Base-by-base conservation (phyloP, 92 coral and sea anemone species). In the Palythoa grandiflora region DNA sequence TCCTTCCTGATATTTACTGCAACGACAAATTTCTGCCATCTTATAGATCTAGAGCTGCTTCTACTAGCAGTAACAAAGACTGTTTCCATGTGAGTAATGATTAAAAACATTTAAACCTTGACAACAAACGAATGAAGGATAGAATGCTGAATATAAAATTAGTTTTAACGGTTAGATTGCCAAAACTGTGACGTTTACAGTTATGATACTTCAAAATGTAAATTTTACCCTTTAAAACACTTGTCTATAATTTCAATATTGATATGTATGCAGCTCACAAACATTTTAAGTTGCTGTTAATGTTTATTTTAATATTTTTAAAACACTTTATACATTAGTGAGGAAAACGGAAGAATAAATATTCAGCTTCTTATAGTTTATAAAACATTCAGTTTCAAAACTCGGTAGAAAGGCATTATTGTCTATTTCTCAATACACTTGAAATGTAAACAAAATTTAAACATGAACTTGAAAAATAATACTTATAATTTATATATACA, bases 381-480 rank as follows among this genome's bases (percentile, higher is more conserved):
- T 20, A 53, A 21, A 52, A 20, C 38, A 14, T 0, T 38, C 50
- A 73, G 10, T 13, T 11, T 47, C 65, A 59, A 15, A 4, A 44
- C 7, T 8, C 7, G 6, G 4, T 0, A 44, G 50, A 44, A 44
- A 44, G 50, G 7, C 50, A 44, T 4, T 44, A 44, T 4, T 44
- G 50, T 2, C 0, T 44, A 73, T 38, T 78, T 66, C 71, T 15
- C 71, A 70, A 78, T 57, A 20, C 3, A 21, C 83, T 52, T 78
- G 57, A 78, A 78, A 78, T 57, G 71, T 44, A 78, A 78, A 78
- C 71, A 57, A 57, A 59, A 10, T 9, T 59, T 59, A 59, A 28
- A 59, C 16, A 3, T 59, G 3, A 17, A 59, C 14, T 59, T 3
- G 17, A 59, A 17, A 59, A 59, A 59, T 4, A 0, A 59, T 59